Evolutionary conservation across 2,888 invertebrate species (phyloP).

Genomic region (Autographa pulchrina): DNA sequence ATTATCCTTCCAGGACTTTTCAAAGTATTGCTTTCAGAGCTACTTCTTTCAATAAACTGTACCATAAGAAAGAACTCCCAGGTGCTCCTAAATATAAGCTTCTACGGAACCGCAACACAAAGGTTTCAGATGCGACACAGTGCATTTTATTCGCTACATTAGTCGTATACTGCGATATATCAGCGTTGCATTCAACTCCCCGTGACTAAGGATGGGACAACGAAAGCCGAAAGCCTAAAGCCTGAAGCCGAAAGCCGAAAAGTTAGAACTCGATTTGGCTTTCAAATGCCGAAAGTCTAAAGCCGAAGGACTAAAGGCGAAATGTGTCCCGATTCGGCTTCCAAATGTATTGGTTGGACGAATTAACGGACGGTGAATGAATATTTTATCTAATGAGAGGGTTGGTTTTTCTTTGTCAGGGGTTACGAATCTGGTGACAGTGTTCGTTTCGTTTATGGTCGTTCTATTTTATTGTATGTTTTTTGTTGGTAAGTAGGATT

Average conservation of each 20-base stretch:
- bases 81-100: constrained; percentile 11
- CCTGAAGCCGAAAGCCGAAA: constrained; percentile 8
- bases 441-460: too few relatives aligned
- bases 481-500: too few relatives aligned
- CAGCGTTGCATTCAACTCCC: constrained; percentile 48
- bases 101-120: constrained; percentile 28
- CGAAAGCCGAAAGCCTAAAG: neutral
- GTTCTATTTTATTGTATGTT: too few relatives aligned
- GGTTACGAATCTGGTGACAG: too few relatives aligned
- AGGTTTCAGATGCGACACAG: constrained; percentile 38
- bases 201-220: constrained; percentile 21
- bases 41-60: neutral
- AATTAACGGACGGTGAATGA: too few relatives aligned
- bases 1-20: neutral
- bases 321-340: too few relatives aligned
- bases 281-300: neutral
- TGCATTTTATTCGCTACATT: constrained; percentile 61
- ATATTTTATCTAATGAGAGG: too few relatives aligned
- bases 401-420: too few relatives aligned
- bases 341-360: too few relatives aligned
- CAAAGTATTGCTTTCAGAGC: neutral
- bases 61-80: neutral
- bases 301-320: neutral
- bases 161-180: constrained; percentile 50
- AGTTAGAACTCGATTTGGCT: neutral